Base-by-base conservation (phyloP, 1,140 invertebrate genomes). In the Tetragnatha versicolor region DNA sequence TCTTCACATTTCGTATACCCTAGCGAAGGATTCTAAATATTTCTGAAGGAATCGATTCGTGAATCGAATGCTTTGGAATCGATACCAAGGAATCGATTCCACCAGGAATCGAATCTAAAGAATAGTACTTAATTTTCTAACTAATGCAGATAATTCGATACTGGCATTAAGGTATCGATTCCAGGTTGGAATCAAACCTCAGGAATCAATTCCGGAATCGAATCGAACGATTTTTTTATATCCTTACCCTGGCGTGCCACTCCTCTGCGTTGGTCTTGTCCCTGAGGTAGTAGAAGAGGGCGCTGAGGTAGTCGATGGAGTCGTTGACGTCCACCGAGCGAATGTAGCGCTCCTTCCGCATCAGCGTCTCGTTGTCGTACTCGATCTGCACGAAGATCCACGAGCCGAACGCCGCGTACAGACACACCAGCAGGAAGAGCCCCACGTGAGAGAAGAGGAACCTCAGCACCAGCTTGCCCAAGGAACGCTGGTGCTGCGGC, bases 401-500 rank as follows among this genome's bases (percentile, higher is more conserved):
- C 0, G 83, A 82, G 7, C 83, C 83, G 2, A 82, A 55, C 0
- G 49, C 78, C 1, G 82, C 73, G 69, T 82, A 84, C 0, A 79
- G 31, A 2, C 72, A 53, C 14, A 84, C 83, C 20, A 84, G n/a
- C 3, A 84, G n/a, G 49, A 83, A 81, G 4, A 84, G 65, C 0
- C 83, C 83, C 6, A 83, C 73, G 37, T 84, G 83, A 1, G 83
- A 83, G 55, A 84, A 84, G 1, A 84, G 66, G 4, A 83, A 47
- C 4, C 81, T 51, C 12, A 81, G 76, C 9, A 84, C 49, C 3
- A 81, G 9, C 31, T 81, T 81, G 7, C 53, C 53, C 31, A 66
- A 79, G 3, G 76, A 79, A 2, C 63, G n/a, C 25, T 79, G 63
- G 0, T 49, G 49, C 7, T 63, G 66, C 0, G 58, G 66, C 22